phyloP scores from a whole-genome alignment of 2,888 invertebrate genomes.

The Axea sp. region DNA sequence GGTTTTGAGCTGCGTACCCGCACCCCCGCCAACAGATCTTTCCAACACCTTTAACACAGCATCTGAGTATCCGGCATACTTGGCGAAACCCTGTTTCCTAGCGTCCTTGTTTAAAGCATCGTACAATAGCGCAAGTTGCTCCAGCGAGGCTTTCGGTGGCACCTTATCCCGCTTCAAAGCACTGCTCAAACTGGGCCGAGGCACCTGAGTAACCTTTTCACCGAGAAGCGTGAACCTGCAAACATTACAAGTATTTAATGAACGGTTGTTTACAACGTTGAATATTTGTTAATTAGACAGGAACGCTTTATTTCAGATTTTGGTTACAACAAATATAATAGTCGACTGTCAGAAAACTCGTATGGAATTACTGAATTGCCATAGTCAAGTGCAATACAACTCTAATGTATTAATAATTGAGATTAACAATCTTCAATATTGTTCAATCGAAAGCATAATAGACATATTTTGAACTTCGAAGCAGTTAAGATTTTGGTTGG shows the following conservation, averaged over 20 bases:
- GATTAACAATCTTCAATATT: too few species aligned
- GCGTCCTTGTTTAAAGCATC: slow-evolving; percentile 85
- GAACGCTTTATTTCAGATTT: too few species aligned
- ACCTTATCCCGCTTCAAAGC: slow-evolving; percentile 80
- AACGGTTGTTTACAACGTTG: too few species aligned
- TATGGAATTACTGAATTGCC: too few species aligned
- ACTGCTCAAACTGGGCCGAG: slow-evolving; percentile 73
- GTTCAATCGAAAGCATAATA: too few species aligned
- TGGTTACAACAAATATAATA: too few species aligned
- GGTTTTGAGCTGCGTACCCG: slow-evolving; percentile 83
- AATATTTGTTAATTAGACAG: too few species aligned
- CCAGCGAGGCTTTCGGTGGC: slow-evolving; percentile 82
- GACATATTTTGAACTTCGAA: too few species aligned
- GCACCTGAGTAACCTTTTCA: slow-evolving; percentile 74
- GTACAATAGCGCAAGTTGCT: slow-evolving; percentile 83
- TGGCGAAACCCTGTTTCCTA: slow-evolving; percentile 83
- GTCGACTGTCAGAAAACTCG: too few species aligned
- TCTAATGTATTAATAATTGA: too few species aligned
- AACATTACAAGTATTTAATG: not conserved
- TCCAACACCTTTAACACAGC: slow-evolving; percentile 81
- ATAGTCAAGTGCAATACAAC: too few species aligned
- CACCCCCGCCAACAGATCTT: slow-evolving; percentile 82
- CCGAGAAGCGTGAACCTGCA: slow-evolving; percentile 72
- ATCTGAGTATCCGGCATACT: slow-evolving; percentile 84
- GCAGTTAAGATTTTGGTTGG: too few species aligned